Conservation (phyloP, 2,113 vertebrate genomes). For the Scophthalmus maximus region DNA sequence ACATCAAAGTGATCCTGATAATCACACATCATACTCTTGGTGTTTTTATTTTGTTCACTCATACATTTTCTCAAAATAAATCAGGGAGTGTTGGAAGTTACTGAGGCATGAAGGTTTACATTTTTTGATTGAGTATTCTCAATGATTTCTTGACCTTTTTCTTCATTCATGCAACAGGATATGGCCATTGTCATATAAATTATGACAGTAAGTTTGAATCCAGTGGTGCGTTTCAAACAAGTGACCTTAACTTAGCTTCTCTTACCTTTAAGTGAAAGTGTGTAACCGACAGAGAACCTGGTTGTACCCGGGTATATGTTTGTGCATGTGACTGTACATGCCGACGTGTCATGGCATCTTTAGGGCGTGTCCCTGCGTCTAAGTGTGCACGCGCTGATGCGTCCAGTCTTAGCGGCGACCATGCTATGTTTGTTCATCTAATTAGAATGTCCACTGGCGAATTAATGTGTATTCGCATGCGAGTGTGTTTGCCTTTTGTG, state of each 20-base stretch:
- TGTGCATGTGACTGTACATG: background rate
- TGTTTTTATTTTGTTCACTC: slow-evolving; percentile 8
- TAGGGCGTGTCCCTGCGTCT: background rate
- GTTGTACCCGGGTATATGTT: no score
- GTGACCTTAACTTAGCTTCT: slow-evolving; percentile 13
- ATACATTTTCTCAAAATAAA: slow-evolving; percentile 5
- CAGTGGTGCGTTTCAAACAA: slow-evolving; percentile 12
- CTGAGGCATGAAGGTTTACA: slow-evolving; percentile 29
- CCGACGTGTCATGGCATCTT: background rate
- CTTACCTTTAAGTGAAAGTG: slow-evolving; percentile 29
- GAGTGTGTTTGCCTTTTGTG: slow-evolving; percentile 44
- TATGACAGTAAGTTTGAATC: no score
- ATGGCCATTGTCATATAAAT: background rate
- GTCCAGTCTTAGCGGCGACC: background rate
- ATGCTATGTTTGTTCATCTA: slow-evolving; percentile 52
- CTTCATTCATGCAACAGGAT: background rate
- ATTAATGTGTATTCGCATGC: slow-evolving; percentile 22
- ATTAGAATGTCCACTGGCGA: slow-evolving; percentile 64
- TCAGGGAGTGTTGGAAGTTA: background rate
- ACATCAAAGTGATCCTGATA: slow-evolving; percentile 64
- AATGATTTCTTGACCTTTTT: background rate
- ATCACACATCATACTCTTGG: slow-evolving; percentile 62
- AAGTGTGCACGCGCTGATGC: background rate
- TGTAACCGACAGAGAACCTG: slow-evolving; percentile 14
- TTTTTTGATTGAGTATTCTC: background rate